Evolutionary conservation across 2,888 invertebrate genomes (phyloP).

Genomic region (Xylota sylvarum): DNA sequence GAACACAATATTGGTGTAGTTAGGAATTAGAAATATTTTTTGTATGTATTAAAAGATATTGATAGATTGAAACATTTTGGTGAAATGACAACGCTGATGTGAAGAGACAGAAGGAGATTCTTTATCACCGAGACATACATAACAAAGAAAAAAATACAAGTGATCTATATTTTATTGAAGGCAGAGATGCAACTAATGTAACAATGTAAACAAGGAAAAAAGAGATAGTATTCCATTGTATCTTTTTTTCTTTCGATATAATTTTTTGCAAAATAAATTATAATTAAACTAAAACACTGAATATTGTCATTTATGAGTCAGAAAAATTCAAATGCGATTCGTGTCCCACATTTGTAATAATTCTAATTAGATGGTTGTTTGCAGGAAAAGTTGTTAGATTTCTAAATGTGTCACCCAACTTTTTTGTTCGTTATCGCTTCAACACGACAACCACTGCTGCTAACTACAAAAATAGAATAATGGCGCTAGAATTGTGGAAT

Average conservation of each 20-base stretch:
- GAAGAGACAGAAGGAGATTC: constrained; percentile 3
- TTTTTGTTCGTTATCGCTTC: no score
- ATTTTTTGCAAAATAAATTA: constrained; percentile 71
- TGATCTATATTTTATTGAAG: constrained; percentile 62
- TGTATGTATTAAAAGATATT: constrained; percentile 66
- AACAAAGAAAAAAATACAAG: constrained; percentile 34
- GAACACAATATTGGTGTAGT: constrained; percentile 53
- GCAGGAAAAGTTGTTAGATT: no score
- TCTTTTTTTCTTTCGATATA: constrained; percentile 50
- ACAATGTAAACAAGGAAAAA: constrained; percentile 11
- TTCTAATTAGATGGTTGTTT: no score
- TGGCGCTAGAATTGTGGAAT: no score
- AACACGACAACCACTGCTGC: no score
- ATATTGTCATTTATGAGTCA: constrained; percentile 2
- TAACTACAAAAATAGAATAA: no score
- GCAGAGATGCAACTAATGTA: constrained; percentile 33
- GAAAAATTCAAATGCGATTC: no score
- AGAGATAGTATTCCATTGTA: constrained; percentile 38
- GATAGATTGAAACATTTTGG: constrained; percentile 31
- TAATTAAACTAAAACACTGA: constrained; percentile 38
- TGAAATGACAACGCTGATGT: constrained; percentile 18
- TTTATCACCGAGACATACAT: constrained; percentile 32
- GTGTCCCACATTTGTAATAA: no score
- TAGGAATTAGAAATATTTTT: constrained; percentile 73
- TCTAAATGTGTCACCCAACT: no score